Evolutionary conservation across 2,797 vertebrate species (phyloP), one percentile per base, ranked within the genome.

Genomic region (Melopsittacus undulatus): DNA sequence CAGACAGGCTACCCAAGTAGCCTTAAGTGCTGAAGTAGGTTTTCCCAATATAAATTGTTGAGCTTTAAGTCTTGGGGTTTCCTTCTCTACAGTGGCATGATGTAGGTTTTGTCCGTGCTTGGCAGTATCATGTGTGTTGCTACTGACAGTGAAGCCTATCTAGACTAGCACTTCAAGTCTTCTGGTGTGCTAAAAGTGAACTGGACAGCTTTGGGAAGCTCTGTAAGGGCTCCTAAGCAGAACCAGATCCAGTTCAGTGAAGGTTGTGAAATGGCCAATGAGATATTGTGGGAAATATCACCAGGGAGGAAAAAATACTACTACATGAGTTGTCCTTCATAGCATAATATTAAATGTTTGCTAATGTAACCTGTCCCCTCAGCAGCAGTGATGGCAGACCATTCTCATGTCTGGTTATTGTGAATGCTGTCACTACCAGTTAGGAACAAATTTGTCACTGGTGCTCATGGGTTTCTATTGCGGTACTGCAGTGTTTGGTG

Each of bases 81-180:
- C 57, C 43, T 72, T 63, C 74, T 74, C 64, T 78, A 23, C 32
- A 69, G n/a, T 36, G 40, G 14, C 24, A 16, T n/a, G 48, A 59
- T 92, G 26, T 46, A 69, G 70, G 32, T 77, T 84, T 85, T 83
- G n/a, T 75, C 45, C 1, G 0, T 15, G 1, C 49, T 92, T 89
- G 56, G 19, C 32, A 67, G 3, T 36, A 26, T 40, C 0, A 0
- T 24, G 18, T 83, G 46, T 70, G 23, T 26, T 72, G 62, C 45
- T 86, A 16, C 3, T 61, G 69, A 83, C 66, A 64, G 2, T 7
- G 19, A 49, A 81, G 42, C 38, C 49, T 20, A 13, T 40, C 62
- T 54, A 6, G 43, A 75, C 52, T 21, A 49, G 18, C 8, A 30
- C 1, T 34, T 9, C 40, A 46, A 23, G 30, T 59, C 40, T 77